A percentile compares a stretch with the other conserved stretches of the same genome.
These are phyloP conservation scores for Phlogophora meticulosa DNA, from an alignment of 2,888 invertebrate genomes.

Conservation along the genomic window DNA sequence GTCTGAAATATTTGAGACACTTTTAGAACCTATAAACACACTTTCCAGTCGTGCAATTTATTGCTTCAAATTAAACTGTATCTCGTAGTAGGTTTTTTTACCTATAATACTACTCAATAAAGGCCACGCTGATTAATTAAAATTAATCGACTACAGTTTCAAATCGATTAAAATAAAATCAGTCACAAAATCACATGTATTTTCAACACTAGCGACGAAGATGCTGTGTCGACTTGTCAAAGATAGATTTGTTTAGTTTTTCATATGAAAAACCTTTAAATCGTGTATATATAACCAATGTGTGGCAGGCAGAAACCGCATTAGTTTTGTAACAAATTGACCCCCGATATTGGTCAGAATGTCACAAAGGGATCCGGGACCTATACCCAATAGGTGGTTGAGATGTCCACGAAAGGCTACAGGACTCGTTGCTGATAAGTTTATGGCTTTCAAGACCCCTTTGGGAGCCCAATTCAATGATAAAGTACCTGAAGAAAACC, in stretches of 20 bases:
- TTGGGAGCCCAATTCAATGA: constrained; percentile 95
- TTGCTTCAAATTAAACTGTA: too few relatives aligned
- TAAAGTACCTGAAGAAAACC: constrained; percentile 95
- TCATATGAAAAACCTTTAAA: constrained; percentile 31
- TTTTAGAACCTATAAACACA: too few relatives aligned
- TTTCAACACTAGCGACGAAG: constrained; percentile 31
- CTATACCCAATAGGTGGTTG: constrained; percentile 97
- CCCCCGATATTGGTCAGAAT: constrained; percentile 69
- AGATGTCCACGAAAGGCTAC: constrained; percentile 96
- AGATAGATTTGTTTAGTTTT: constrained; percentile 53
- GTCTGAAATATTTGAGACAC: too few relatives aligned
- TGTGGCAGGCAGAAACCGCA: constrained; percentile 45
- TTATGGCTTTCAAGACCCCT: constrained; percentile 98
- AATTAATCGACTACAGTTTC: constrained; percentile 5
- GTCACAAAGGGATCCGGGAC: constrained; percentile 88
- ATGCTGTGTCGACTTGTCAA: constrained; percentile 66
- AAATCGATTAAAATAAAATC: not conserved
- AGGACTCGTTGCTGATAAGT: constrained; percentile 94
- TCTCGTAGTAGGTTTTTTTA: too few relatives aligned
- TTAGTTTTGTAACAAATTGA: constrained; percentile 52
- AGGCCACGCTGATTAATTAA: not conserved
- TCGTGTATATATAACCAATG: constrained; percentile 47
- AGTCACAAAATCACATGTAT: too few relatives aligned
- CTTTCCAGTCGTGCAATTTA: too few relatives aligned
- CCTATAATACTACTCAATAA: too few relatives aligned